These are phyloP conservation scores for Drosophila rufa DNA, from an alignment of 1,140 invertebrate species.

Conservation along the genomic window DNA sequence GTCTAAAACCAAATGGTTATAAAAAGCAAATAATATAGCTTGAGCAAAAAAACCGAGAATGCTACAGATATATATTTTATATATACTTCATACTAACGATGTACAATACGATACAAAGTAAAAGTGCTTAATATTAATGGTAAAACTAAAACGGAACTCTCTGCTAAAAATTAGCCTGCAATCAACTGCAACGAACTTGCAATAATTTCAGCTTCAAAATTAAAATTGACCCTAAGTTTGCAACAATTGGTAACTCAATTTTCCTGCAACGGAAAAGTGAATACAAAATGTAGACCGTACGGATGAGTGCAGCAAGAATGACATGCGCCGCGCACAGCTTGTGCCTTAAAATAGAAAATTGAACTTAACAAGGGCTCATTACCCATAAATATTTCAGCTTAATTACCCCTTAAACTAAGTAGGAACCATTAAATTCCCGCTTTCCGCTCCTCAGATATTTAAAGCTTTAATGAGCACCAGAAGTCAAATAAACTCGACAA, in stretches of 20 bases:
- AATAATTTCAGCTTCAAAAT: not conserved
- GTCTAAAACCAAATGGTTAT: not conserved
- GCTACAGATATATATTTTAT: no score
- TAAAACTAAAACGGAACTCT: not conserved
- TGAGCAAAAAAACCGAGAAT: no score
- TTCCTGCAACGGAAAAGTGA: not conserved
- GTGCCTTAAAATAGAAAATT: not conserved
- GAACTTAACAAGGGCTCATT: constrained; percentile 2
- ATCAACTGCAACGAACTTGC: not conserved
- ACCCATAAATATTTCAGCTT: not conserved
- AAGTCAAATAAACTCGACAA: constrained; percentile 2
- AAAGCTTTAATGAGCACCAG: constrained; percentile 25
- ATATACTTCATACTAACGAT: no score
- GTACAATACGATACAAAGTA: no score
- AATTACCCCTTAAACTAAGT: constrained; percentile 2
- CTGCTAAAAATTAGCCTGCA: not conserved
- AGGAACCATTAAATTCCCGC: not conserved
- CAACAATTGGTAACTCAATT: not conserved
- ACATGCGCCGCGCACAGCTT: not conserved
- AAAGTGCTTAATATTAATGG: not conserved
- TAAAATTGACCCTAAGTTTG: not conserved
- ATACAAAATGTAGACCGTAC: no score
- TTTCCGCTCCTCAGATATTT: not conserved
- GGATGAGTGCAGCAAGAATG: not conserved
- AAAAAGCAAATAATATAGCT: no score